Base-by-base conservation (phyloP, 2,888 invertebrate genomes). In the Acrobasis suavella region DNA sequence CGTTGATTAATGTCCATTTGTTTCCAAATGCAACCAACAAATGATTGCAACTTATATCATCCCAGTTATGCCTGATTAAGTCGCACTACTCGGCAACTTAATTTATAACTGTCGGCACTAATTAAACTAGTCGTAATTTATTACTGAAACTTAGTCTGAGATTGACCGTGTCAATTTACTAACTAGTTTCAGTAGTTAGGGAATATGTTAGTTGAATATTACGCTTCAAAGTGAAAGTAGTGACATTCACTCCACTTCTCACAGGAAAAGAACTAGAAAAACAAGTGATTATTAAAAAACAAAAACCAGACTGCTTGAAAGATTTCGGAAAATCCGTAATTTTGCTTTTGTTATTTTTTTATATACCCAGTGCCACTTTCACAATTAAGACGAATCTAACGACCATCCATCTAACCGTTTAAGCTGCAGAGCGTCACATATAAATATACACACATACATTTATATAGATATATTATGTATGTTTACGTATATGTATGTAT, bases 151-250 rank as follows among this genome's bases (percentile, higher is more conserved):
- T 61, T 54, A 52, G 54, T 15, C 52, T 42, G 46, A 51, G 61
- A 54, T 58, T 61, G 61, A 61, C 58, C 54, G 58, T 61, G 64
- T 64, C 64, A 64, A 61, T 61, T 58, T 49, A 46, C 32, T 50
- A 32, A 42, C 54, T 17, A 61, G 54, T 42, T 12, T 46, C 14
- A 32, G 22, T 10, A 39, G 38, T 12, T 55, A 14, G 38, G 17
- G 16, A 56, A 42, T 42, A 10, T 42, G 56, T 56, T 16, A 32
- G 32, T 32, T 32, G 8, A 56, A 56, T 56, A 22, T 15, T 38
- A 37, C 15, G n/a, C 17, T 1, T 17, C 8, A 32, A 32, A 14
- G 38, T 55, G 37, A 17, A 42, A 17, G 12, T 14, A 10, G 14
- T n/a, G 12, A 42, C 22, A 22, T 22, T 22, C 22, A 22, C 22